Percentiles rank a stretch among this genome's conserved stretches.
Evolutionary conservation across 2,888 invertebrate species (phyloP).

Genomic region (Alentia gelatinosa): DNA sequence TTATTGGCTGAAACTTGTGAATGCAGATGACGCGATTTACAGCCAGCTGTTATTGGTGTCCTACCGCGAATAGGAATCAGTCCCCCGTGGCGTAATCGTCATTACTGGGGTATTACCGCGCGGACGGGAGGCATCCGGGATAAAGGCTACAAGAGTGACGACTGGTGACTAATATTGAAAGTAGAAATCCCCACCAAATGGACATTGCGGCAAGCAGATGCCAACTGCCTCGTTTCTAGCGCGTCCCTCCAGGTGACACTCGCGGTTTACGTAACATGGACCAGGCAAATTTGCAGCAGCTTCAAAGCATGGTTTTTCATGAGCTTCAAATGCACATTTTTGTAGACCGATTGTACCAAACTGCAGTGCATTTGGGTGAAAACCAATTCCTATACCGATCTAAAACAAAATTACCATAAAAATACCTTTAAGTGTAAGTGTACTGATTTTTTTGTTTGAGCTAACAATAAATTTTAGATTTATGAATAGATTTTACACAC

Average conservation of each 20-base stretch:
- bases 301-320: too few relatives aligned
- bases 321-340: too few relatives aligned
- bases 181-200: not conserved
- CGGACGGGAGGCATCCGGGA: not conserved
- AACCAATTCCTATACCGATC: too few relatives aligned
- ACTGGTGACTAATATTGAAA: not conserved
- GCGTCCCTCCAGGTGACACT: not conserved
- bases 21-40: slow-evolving; percentile 22
- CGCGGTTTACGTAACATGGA: not conserved
- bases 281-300: too few relatives aligned
- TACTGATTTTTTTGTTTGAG: too few relatives aligned
- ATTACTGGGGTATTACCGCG: not conserved
- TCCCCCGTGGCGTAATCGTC: not conserved
- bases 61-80: not conserved
- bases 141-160: not conserved
- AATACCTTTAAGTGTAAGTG: too few relatives aligned
- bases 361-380: too few relatives aligned
- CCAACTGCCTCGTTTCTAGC: not conserved
- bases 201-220: not conserved
- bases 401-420: too few relatives aligned
- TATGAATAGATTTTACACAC: too few relatives aligned
- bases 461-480: too few relatives aligned
- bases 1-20: slow-evolving; percentile 26
- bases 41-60: not conserved
- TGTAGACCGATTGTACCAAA: too few relatives aligned